Base-by-base conservation (phyloP, 2,888 invertebrate genomes). In the Drosophila testacea region DNA sequence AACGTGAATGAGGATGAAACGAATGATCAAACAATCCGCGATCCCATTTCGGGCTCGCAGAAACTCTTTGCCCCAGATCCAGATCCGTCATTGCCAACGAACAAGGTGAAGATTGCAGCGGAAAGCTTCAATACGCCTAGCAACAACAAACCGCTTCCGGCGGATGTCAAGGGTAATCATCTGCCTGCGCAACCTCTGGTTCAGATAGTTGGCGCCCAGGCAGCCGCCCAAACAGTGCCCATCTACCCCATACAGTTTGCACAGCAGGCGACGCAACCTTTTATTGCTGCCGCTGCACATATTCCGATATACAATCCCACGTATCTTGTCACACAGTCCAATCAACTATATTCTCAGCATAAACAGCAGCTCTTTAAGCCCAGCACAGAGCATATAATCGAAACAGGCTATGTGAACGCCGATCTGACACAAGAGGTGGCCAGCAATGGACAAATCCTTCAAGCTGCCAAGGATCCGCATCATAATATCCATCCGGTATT, bases 1-100 rank as follows among this genome's bases (percentile, higher is more conserved):
- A 93, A 94, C 91, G 94, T 94, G 5, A 94, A 94, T 86, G 94
- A 94, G 89, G 92, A 93, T 13, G 91, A 91, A 59, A 93, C 92
- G 42, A 92, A 92, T 84, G 93, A 92, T 79, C 92, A 91, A 72
- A 91, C 90, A 7, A 91, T 91, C 54, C 86, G 90, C 55, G 92
- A 93, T 83, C 91, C 91, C 56, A 89, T 88, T 75, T 92, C 92
- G 55, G 92, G 92, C 6, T 91, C 93, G 60, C 92, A 93, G 80
- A 92, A 92, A 87, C 91, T 93, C 62, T 94, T 92, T 81, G 93
- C 93, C 6, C 94, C 93, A 32, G 94, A 94, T 87, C 93, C 93
- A 11, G 93, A 93, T 86, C 93, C 93, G 34, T 92, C 92, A 41
- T 75, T 93, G 46, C 93, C 93, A 6, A 90, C 93, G 4, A 85